Evolutionary conservation across 2,113 vertebrate species (phyloP), one percentile per base, ranked within the genome.

Genomic region (Cromileptes altivelis): DNA sequence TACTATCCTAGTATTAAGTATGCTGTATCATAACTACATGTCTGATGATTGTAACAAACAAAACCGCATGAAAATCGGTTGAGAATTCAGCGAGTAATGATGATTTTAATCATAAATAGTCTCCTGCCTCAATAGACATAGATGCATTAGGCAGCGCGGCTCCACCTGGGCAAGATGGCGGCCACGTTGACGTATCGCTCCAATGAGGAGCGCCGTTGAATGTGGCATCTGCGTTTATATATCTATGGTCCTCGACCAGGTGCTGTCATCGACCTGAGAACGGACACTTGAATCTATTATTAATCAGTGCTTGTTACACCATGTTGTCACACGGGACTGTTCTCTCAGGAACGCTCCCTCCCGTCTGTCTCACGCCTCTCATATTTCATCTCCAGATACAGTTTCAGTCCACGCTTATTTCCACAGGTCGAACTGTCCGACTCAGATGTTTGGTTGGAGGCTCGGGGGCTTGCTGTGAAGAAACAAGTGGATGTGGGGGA

Each of bases 281-380:
- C 42, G 0, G 67, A 42, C 18, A 10, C 42, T 30, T 42, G 64
- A 77, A 73, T 92, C 45, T 47, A 72, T 89, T 81, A 89, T 82
- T 77, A 77, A 88, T 78, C 75, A 47, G 37, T 9, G 57, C 27
- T 33, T 1, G 56, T 71, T 72, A 2, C 64, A 33, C 68, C 30
- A 1, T 21, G 62, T 55, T 9, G 23, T 78, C 77, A 81, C 30
- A 6, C 61, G 79, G 61, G 68, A 47, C 37, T 3, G 73, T 84
- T 77, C 57, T 42, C 74, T 63, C n/a, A 55, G 57, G 58, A 86
- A 37, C 0, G 1, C 47, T 67, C 18, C 17, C 18, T 64, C 14
- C 52, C 13, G 0, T 42, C 58, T 25, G 74, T 92, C 92, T 90
- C 93, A 93, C 89, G 89, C 90, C 15, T 85, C 37, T 94, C 89